Evolutionary conservation across 2,888 invertebrate genomes (phyloP).

Genomic region (Rhamphomyia laevipes): DNA sequence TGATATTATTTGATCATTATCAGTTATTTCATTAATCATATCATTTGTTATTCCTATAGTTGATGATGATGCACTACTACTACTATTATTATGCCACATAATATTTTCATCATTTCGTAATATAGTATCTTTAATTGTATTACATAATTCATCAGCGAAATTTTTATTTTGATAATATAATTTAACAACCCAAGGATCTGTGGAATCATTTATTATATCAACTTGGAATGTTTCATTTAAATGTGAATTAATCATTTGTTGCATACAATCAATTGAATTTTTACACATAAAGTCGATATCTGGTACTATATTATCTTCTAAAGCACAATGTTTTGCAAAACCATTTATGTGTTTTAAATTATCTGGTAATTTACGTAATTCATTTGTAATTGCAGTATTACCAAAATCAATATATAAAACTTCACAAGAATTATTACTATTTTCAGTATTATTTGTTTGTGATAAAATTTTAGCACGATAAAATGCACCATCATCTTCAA

Average conservation of each 20-base stretch:
- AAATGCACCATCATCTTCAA: slow-evolving; percentile 72
- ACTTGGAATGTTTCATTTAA: slow-evolving; percentile 40
- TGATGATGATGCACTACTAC: no score
- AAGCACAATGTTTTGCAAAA: slow-evolving; percentile 48
- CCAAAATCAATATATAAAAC: slow-evolving; percentile 44
- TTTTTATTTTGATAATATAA: slow-evolving; percentile 3
- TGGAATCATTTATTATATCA: slow-evolving; percentile 11
- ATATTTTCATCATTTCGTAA: not conserved
- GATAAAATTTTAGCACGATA: slow-evolving; percentile 69
- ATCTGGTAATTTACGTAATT: slow-evolving; percentile 47
- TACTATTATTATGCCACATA: no score
- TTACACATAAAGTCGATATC: slow-evolving; percentile 46
- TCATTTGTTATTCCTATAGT: no score
- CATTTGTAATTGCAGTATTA: slow-evolving; percentile 45
- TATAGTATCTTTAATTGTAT: not conserved
- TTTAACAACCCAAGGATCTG: not conserved
- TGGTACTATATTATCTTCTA: slow-evolving; percentile 40
- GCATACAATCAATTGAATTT: slow-evolving; percentile 49
- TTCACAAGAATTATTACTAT: slow-evolving; percentile 43
- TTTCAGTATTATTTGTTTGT: not conserved
- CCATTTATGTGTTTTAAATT: slow-evolving; percentile 44
- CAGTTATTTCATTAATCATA: no score
- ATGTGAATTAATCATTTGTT: slow-evolving; percentile 52
- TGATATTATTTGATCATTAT: no score
- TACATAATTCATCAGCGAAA: not conserved